Base-by-base conservation (phyloP, 1,140 invertebrate species). In the Neodiprion pinetum region DNA sequence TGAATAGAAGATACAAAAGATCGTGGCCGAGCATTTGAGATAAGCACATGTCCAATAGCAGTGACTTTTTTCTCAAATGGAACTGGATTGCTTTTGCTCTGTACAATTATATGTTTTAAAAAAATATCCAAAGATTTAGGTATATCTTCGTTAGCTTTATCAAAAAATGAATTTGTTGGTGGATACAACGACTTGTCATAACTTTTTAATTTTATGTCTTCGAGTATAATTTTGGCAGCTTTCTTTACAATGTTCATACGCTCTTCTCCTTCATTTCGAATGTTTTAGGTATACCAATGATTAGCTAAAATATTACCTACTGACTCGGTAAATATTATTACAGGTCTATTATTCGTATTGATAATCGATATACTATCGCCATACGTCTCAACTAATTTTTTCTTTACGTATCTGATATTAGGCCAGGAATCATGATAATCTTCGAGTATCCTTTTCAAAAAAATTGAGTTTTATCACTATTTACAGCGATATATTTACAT, bases 181-280 rank as follows among this genome's bases (percentile, higher is more conserved):
- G 76, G 73, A 69, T 81, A 81, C 67, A 23, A 67, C 11, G 49
- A 49, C 9, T 12, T 74, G 23, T 80, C 76, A 70, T 79, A 81
- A 71, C 72, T 40, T 21, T 68, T 48, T 17, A 75, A 70, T 50
- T 78, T n/a, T 12, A 83, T 83, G 71, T 83, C 82, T 67, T 82
- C 72, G 50, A 61, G 12, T n/a, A 83, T 80, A 12, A 83, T 83
- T 65, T 70, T 68, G 4, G 75, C 82, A 12, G 80, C 81, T 71
- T 75, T 71, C 71, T 77, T 69, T 14, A 83, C 78, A 48, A 80
- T 75, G 70, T 78, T 65, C 3, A 71, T 17, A 28, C 72, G 12
- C 67, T 77, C 78, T 48, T 76, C 74, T 47, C 71, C 49, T 66
- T 73, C 48, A 48, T 73, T 74, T 61, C n/a, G 11, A 61, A 66